These are phyloP conservation scores for Chirona hameri DNA, from an alignment of 2,888 invertebrate genomes.

Conservation along the genomic window DNA sequence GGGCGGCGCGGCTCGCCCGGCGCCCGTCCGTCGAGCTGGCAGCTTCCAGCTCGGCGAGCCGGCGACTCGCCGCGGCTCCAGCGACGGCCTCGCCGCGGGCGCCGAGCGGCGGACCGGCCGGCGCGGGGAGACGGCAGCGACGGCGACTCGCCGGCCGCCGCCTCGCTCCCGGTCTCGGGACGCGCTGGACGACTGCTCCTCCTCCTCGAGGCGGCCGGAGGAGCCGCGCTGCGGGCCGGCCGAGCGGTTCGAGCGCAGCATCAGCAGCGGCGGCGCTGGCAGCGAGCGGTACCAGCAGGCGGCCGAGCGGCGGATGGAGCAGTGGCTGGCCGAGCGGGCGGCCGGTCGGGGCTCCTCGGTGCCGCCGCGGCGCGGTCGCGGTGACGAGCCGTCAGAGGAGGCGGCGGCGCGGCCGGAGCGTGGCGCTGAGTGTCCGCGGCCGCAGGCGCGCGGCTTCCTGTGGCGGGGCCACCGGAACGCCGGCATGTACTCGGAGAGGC, in stretches of 20 bases:
- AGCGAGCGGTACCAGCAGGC: neutral
- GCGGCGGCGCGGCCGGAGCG: neutral
- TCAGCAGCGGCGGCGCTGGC: neutral
- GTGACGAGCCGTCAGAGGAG: neutral
- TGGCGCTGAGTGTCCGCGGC: neutral
- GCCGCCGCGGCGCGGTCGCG: neutral
- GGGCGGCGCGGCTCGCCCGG: neutral
- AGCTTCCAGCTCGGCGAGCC: constrained; percentile 4
- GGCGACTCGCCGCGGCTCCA: neutral
- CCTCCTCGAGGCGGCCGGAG: too few relatives aligned
- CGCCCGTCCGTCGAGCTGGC: neutral
- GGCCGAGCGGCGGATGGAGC: constrained; percentile 6
- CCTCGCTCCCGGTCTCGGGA: neutral
- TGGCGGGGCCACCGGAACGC: neutral
- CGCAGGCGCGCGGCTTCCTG: constrained; percentile 10
- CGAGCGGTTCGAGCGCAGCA: too few relatives aligned
- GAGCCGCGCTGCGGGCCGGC: neutral
- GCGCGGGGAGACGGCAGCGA: neutral
- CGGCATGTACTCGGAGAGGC: neutral
- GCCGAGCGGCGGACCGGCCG: neutral
- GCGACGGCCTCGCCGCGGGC: neutral
- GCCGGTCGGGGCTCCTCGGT: neutral
- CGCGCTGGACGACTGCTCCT: neutral
- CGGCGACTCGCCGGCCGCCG: neutral
- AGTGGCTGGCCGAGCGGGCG: neutral